Evolutionary conservation across 1,140 invertebrate species (phyloP), one percentile per base, ranked within the genome.

Genomic region (Akabosia matsudoensis): DNA sequence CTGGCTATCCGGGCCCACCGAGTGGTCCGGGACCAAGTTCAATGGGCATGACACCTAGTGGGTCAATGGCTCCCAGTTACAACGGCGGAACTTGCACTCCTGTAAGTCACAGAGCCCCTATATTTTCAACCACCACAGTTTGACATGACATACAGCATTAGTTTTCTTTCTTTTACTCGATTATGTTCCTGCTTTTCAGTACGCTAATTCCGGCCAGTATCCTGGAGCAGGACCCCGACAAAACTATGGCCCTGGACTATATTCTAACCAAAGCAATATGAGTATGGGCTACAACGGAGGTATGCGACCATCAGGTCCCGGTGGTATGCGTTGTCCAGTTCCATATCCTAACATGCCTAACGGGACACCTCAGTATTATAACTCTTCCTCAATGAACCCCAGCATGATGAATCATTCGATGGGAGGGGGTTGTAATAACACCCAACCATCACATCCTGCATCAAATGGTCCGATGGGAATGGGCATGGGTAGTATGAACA

Each of bases 21-120:
- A 52, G 34, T 54, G 73, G 74, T 31, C 33, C 74, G 24, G 37
- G 18, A 24, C 76, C 76, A 22, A 33, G 28, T 75, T 70, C 73
- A 28, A 22, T 71, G 30, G 37, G 37, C 18, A 76, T 76, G 75
- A 76, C 73, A 24, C 74, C 76, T 1, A 78, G 74, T 34, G 76
- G 76, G 31, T 74, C 74, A 61, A 79, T 79, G 76, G 75, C 67
- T 70, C 45, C 67, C 16, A 77, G 56, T 33, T 79, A 79, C 70
- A 79, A 79, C 34, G 79, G 79, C 14, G 79, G 78, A n/a, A 74
- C 78, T 10, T 76, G 75, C 33, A 75, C 79, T 24, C 79, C 76
- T 74, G 80, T 76, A 73, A 81, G 78, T 77, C 31, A 34, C n/a
- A n/a, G n/a, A 13, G 73, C 34, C 22, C 30, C n/a, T 67, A 74